Conservation (phyloP, 2,113 vertebrate genomes). For the Pipra filicauda region DNA sequence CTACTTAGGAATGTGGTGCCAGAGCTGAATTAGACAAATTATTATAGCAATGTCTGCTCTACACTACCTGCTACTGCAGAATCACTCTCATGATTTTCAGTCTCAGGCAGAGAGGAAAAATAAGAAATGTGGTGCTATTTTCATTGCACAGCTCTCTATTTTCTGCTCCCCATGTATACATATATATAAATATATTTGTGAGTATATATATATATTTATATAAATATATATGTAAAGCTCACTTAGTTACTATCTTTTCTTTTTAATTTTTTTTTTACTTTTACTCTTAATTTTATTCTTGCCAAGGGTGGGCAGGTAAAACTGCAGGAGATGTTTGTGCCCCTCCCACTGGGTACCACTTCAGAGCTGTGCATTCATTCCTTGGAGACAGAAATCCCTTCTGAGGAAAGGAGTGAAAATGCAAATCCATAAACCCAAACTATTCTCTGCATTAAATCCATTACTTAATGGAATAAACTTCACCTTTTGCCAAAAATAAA, state of each 20-base stretch:
- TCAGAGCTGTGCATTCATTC: neutral
- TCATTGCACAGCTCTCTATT: neutral
- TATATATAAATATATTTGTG: accelerated
- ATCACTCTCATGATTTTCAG: neutral
- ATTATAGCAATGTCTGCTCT: neutral
- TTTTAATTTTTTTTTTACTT: neutral
- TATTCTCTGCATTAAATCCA: neutral
- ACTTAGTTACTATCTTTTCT: neutral
- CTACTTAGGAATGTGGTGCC: neutral
- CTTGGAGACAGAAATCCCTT: neutral
- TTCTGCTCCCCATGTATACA: neutral
- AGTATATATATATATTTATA: accelerated
- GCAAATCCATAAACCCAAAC: neutral
- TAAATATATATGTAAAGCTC: too few relatives aligned
- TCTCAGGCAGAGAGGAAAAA: neutral
- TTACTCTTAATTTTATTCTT: neutral
- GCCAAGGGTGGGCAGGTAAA: neutral
- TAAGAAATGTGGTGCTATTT: neutral
- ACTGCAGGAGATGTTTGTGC: neutral
- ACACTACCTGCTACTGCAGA: neutral
- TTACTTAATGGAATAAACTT: neutral
- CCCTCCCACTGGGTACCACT: neutral
- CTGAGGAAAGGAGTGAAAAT: neutral
- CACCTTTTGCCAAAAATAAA: neutral
- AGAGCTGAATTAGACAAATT: slow-evolving; percentile 12